Evolutionary conservation across 2,888 invertebrate genomes (phyloP).

Genomic region (Thumatha senex): DNA sequence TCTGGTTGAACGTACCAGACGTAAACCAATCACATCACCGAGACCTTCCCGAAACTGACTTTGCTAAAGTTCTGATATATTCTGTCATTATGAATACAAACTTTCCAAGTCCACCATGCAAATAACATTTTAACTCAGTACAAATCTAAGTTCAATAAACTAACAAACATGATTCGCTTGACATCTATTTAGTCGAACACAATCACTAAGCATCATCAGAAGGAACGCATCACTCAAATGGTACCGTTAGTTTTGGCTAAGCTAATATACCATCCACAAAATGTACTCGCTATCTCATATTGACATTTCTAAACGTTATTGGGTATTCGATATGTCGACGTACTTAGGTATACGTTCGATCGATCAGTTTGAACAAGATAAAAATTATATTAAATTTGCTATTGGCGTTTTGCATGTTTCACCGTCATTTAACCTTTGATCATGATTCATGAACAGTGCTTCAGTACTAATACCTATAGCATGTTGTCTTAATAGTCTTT

Average conservation of each 20-base stretch:
- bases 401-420: slow-evolving; percentile 4
- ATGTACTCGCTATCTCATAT: slow-evolving; percentile 38
- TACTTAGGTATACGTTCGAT: slow-evolving; percentile 14
- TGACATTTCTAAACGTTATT: slow-evolving; percentile 51
- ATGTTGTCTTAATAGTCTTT: too few species aligned
- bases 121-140: not conserved
- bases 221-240: slow-evolving; percentile 46
- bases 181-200: slow-evolving; percentile 37
- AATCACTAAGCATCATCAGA: slow-evolving; percentile 37
- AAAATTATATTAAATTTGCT: slow-evolving; percentile 24
- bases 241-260: slow-evolving; percentile 56
- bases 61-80: too few species aligned
- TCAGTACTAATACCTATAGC: too few species aligned
- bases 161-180: slow-evolving; percentile 27
- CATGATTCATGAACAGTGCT: too few species aligned
- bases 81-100: too few species aligned
- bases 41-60: too few species aligned
- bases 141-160: slow-evolving; percentile 31
- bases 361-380: slow-evolving; percentile 32
- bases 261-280: slow-evolving; percentile 46
- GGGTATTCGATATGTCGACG: slow-evolving; percentile 25
- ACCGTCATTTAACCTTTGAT: too few species aligned
- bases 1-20: too few species aligned
- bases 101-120: too few species aligned
- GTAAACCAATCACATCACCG: too few species aligned